These are phyloP conservation scores for Dione juno DNA, from an alignment of 2,888 invertebrate species.

Conservation along the genomic window DNA sequence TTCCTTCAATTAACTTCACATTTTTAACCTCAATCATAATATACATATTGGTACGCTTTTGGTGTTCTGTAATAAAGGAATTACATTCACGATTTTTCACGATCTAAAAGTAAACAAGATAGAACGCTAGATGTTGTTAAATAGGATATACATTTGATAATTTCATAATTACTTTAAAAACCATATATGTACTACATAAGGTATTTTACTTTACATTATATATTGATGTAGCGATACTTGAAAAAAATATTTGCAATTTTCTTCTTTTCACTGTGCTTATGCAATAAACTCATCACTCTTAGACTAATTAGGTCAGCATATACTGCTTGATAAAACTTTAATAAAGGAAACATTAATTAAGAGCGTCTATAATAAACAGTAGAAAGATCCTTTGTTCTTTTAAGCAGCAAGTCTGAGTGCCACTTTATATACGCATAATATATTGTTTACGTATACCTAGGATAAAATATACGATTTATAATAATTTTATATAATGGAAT, in stretches of 20 bases:
- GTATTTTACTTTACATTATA: no score
- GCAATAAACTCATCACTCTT: conserved; percentile 21
- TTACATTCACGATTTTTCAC: no score
- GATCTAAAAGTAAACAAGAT: no score
- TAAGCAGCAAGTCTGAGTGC: conserved; percentile 13
- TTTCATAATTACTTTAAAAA: no score
- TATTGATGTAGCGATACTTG: not conserved
- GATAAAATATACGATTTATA: not conserved
- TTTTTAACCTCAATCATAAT: not conserved
- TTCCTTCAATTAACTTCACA: not conserved
- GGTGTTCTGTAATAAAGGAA: no score
- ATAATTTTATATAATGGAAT: not conserved
- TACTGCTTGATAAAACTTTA: conserved; percentile 36
- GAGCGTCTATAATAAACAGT: conserved; percentile 31
- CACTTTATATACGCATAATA: conserved; percentile 3
- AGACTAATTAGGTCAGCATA: conserved; percentile 36
- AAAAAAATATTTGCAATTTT: not conserved
- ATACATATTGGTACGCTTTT: not conserved
- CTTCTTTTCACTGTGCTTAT: not conserved
- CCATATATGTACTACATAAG: no score
- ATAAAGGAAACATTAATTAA: conserved; percentile 43
- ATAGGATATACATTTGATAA: no score
- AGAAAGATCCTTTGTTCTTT: conserved; percentile 36
- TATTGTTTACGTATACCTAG: not conserved
- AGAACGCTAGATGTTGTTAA: no score